Conservation (phyloP, 1,140 invertebrate species). For the Telenomus remus region DNA sequence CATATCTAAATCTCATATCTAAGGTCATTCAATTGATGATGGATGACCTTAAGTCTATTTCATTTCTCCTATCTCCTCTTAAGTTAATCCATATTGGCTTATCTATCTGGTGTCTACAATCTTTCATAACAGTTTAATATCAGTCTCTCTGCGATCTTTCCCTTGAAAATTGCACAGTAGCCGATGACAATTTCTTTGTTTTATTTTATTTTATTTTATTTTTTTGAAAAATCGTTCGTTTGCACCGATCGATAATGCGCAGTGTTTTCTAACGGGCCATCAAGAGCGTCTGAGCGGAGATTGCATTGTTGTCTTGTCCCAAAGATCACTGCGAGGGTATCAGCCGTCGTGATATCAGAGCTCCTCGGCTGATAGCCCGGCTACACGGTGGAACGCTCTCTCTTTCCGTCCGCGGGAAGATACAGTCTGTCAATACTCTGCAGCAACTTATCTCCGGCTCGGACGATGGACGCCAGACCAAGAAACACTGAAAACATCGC, state of each 20-base stretch:
- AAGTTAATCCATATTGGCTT: no score
- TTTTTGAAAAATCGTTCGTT: neutral
- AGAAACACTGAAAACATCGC: slow-evolving; percentile 63
- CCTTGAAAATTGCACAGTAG: no score
- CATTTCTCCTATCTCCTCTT: no score
- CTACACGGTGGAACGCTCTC: slow-evolving; percentile 28
- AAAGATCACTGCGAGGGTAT: slow-evolving; percentile 74
- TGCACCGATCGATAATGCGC: slow-evolving; percentile 49
- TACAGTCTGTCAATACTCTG: slow-evolving; percentile 62
- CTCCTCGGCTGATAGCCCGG: slow-evolving; percentile 50
- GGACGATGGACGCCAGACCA: slow-evolving; percentile 28
- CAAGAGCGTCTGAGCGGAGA: slow-evolving; percentile 62
- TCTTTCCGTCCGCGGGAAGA: slow-evolving; percentile 36
- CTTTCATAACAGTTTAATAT: no score
- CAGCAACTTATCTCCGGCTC: slow-evolving; percentile 51
- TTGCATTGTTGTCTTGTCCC: slow-evolving; percentile 76
- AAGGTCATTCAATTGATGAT: no score
- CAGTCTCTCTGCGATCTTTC: no score
- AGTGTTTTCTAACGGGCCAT: slow-evolving; percentile 60
- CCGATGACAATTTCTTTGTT: no score
- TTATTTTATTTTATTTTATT: no score
- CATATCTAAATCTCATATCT: no score
- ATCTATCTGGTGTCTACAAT: no score
- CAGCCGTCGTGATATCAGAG: slow-evolving; percentile 66
- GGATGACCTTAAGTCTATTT: no score